These are phyloP conservation scores for Rhea pennata DNA, from an alignment of 2,113 vertebrate genomes.

Conservation along the genomic window DNA sequence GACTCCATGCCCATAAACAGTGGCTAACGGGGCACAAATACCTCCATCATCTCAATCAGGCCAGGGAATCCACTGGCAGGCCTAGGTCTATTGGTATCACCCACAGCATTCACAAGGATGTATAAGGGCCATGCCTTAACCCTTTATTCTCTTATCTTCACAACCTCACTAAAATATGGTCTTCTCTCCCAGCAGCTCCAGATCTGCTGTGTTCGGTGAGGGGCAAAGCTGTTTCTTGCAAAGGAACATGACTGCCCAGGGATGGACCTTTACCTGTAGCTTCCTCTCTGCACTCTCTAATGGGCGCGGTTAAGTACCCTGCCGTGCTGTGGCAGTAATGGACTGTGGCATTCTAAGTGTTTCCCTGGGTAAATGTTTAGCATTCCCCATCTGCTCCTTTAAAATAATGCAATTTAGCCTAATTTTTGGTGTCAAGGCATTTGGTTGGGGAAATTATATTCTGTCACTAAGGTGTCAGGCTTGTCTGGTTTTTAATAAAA, in stretches of 20 bases:
- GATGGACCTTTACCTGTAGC: neutral
- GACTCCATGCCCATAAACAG: too few relatives aligned
- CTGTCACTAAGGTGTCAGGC: slow-evolving; percentile 58
- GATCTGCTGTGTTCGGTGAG: neutral
- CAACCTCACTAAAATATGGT: neutral
- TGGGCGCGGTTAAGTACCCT: neutral
- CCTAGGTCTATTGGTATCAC: too few relatives aligned
- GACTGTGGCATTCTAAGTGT: neutral
- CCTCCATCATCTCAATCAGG: too few relatives aligned
- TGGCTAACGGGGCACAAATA: too few relatives aligned
- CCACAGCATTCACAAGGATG: too few relatives aligned
- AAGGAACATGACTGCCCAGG: neutral
- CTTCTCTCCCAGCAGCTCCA: neutral
- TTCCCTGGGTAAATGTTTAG: slow-evolving; percentile 6
- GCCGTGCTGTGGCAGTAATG: neutral
- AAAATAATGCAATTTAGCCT: slow-evolving; percentile 64
- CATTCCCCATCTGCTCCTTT: slow-evolving; percentile 61
- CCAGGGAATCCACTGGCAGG: too few relatives aligned
- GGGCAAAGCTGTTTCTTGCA: neutral
- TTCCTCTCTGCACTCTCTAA: neutral
- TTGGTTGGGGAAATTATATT: slow-evolving; percentile 55
- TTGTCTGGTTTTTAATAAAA: slow-evolving; percentile 48
- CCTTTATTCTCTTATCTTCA: neutral
- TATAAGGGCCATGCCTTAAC: accelerated
- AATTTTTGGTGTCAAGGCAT: slow-evolving; percentile 65